Evolutionary conservation across 2,113 vertebrate species (phyloP), one percentile per base, ranked within the genome.

Genomic region (Phalacrocorax aristotelis): DNA sequence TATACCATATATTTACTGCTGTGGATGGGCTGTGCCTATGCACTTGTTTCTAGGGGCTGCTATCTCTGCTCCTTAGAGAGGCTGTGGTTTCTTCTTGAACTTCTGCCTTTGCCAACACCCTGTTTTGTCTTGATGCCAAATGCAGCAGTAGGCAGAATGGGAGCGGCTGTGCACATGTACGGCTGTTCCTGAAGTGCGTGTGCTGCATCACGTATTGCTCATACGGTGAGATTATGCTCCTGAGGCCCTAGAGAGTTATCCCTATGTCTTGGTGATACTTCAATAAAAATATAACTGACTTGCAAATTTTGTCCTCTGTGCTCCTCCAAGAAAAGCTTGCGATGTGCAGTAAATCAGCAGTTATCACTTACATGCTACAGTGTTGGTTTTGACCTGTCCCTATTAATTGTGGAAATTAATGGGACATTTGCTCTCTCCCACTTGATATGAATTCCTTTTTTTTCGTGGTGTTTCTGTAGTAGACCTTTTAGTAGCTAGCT

Each of bases 201-300:
- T 70, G 60, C 68, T 86, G 54, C 46, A n/a, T 77, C 60, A 22
- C 0, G 0, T 57, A 13, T 22, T 62, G 72, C 72, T 89, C 26
- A 19, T 38, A 0, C 0, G 22, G 8, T 34, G 23, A 62, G 42
- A 54, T 60, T 42, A 3, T 15, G 1, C 18, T 86, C 36, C 54
- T 22, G 38, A 32, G 58, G 69, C 46, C 29, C 38, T 20, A 29
- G 11, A 17, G 34, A 32, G 22, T 87, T 93, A 52, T 52, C 70
- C 46, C 26, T 65, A 3, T 55, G 60, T 48, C 49, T 74, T 55
- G 25, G 36, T 70, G 62, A 62, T 69, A 42, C 36, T 72, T 65
- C 36, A 54, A 1, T 72, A 77, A 72, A 80, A 86, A 17, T 72
- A n/a, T 20, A 82, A 83, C 57, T 80, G 44, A 22, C 54, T 88